Percentiles rank a stretch among this genome's conserved stretches.
phyloP scores from a whole-genome alignment of 1,140 invertebrate genomes.

The Euwallacea fornicatus region DNA sequence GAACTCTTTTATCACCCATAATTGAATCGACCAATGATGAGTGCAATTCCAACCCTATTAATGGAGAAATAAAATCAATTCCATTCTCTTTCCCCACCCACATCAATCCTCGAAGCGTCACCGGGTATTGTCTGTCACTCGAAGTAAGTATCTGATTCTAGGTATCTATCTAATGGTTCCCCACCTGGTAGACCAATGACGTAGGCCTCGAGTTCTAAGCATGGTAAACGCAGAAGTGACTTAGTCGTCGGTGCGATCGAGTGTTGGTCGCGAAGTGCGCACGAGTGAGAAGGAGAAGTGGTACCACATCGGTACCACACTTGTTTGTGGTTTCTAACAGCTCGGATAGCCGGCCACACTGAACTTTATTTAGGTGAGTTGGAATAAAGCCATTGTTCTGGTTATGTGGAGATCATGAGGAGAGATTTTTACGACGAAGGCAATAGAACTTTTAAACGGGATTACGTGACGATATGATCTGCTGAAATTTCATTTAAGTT shows the following conservation, averaged over 20 bases:
- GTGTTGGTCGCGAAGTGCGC: background rate
- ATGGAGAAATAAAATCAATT: too few relatives aligned
- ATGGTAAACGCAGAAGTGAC: constrained; percentile 23
- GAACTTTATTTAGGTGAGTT: constrained; percentile 31
- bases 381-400: background rate
- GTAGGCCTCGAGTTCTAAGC: constrained; percentile 8
- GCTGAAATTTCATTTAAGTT: too few relatives aligned
- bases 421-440: too few relatives aligned
- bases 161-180: constrained; percentile 21
- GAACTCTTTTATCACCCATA: too few relatives aligned
- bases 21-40: too few relatives aligned
- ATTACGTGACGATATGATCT: too few relatives aligned
- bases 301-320: constrained; percentile 12
- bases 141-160: background rate
- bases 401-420: too few relatives aligned
- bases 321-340: constrained; percentile 14
- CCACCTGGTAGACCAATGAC: constrained; percentile 32
- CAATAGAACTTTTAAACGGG: too few relatives aligned
- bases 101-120: background rate
- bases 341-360: constrained; percentile 24
- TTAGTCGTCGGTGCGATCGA: constrained; percentile 13
- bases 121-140: too few relatives aligned
- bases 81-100: background rate
- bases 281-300: background rate
- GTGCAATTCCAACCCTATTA: too few relatives aligned